These are phyloP conservation scores for Eleutherodactylus coqui DNA, from an alignment of 2,797 vertebrate species.

Conservation along the genomic window DNA sequence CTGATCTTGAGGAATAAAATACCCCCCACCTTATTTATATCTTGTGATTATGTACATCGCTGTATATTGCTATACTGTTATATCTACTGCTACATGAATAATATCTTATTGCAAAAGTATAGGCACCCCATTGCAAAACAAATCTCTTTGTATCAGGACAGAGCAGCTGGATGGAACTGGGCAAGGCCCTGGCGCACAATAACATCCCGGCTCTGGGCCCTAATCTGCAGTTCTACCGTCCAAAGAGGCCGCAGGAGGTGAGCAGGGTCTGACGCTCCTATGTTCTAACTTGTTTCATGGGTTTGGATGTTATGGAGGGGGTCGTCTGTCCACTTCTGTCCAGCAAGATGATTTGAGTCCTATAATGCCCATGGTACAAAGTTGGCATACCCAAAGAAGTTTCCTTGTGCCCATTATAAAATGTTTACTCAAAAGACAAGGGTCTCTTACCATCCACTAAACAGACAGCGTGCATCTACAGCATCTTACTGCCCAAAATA, in stretches of 20 bases:
- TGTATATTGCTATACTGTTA: too few species aligned
- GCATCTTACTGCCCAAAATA: too few species aligned
- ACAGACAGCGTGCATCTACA: too few species aligned
- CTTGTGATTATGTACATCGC: neutral
- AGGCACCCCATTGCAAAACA: neutral
- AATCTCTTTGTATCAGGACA: constrained; percentile 68
- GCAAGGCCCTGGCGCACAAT: constrained; percentile 72
- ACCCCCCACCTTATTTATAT: neutral
- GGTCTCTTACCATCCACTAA: too few species aligned
- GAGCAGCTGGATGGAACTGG: constrained; percentile 76
- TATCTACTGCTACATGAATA: too few species aligned
- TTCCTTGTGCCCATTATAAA: too few species aligned
- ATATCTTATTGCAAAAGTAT: neutral
- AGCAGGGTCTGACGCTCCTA: neutral
- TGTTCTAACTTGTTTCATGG: neutral
- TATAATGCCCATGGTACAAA: too few species aligned
- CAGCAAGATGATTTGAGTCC: neutral
- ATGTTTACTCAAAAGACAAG: too few species aligned
- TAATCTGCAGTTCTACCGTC: constrained; percentile 66
- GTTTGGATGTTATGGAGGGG: neutral
- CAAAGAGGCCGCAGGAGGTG: constrained; percentile 68
- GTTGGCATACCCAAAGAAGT: too few species aligned
- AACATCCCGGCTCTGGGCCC: constrained; percentile 66
- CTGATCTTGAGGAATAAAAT: neutral
- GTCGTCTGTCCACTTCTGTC: neutral